Evolutionary conservation across 2,888 invertebrate genomes (phyloP), one percentile per base, ranked within the genome.

Genomic region (Resseliella maxima): DNA sequence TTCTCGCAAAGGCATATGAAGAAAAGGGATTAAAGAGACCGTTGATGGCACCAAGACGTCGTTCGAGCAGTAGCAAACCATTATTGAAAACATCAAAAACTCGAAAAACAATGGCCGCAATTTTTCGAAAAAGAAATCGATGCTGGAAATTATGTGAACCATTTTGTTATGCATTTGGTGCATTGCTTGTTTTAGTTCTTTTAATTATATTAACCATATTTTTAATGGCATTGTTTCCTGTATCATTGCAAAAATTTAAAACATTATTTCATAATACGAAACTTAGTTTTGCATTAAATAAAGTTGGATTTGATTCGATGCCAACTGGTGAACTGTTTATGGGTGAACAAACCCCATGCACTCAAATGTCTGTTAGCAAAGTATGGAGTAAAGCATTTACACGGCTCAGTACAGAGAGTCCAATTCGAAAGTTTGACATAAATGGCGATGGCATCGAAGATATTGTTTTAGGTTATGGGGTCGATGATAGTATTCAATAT

Each of bases 391-490:
- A 92, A 86, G 93, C 93, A 86, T 92, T 96, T 89, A 94, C 95
- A 0, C 94, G 94, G 89, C 91, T 96, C 86, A 93, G 94, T 86
- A 94, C 95, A 15, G 96, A 96, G 90, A 94, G 95, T 86, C 94
- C 96, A 0, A 91, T 96, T 87, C 92, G 95, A 88, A 92, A 94
- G 87, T 92, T 93, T 36, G 96, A 96, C 90, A 92, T 96, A 0
- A 95, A 96, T 90, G 91, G 92, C 2, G 96, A 96, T 91, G 93
- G 93, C 27, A 89, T 94, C 15, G 92, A 94, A 86, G 96, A 96
- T 90, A 92, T 96, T 36, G 92, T 96, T 86, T 92, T 96, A 87
- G 96, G 96, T 87, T 96, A 94, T 90, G 95, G 95, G 86, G 95
- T 96, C 90, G 95, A 91, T 87, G 91, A 91, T 86, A 90, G 90